phyloP scores from a whole-genome alignment of 2,888 invertebrate species.

The Drosophila testacea region DNA sequence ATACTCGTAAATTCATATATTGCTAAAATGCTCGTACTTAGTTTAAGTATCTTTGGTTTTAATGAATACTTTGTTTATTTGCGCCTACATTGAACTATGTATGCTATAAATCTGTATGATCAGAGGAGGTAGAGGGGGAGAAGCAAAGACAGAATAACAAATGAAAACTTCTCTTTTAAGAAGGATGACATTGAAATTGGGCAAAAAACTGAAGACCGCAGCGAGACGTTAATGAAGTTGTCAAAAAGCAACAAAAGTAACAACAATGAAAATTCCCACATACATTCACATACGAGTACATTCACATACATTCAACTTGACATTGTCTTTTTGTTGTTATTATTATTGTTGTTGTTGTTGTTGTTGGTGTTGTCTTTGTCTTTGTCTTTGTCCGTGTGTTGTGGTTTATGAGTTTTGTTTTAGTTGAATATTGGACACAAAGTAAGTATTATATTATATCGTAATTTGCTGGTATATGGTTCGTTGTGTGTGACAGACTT shows the following conservation, averaged over 20 bases:
- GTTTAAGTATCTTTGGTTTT: slow-evolving; percentile 23
- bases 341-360: not conserved
- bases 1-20: slow-evolving; percentile 11
- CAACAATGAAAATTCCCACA: slow-evolving; percentile 52
- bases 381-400: slow-evolving; percentile 25
- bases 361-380: slow-evolving; percentile 5
- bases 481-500: slow-evolving; percentile 46
- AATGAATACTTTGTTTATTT: slow-evolving; percentile 48
- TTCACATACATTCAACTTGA: slow-evolving; percentile 26
- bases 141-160: slow-evolving; percentile 44
- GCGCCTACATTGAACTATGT: slow-evolving; percentile 38
- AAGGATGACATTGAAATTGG: slow-evolving; percentile 48
- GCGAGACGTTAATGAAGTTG: slow-evolving; percentile 70
- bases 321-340: slow-evolving; percentile 48
- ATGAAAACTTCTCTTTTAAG: slow-evolving; percentile 56
- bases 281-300: slow-evolving; percentile 19
- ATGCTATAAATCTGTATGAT: slow-evolving; percentile 49
- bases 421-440: slow-evolving; percentile 26
- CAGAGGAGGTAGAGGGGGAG: not conserved
- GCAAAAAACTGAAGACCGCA: slow-evolving; percentile 48
- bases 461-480: slow-evolving; percentile 42
- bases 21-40: slow-evolving; percentile 6
- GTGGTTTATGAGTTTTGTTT: slow-evolving; percentile 56
- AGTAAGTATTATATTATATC: slow-evolving; percentile 33
- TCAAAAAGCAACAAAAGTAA: slow-evolving; percentile 59